Evolutionary conservation across 2,888 invertebrate species (phyloP), one percentile per base, ranked within the genome.

Genomic region (Amphipoea lucens): DNA sequence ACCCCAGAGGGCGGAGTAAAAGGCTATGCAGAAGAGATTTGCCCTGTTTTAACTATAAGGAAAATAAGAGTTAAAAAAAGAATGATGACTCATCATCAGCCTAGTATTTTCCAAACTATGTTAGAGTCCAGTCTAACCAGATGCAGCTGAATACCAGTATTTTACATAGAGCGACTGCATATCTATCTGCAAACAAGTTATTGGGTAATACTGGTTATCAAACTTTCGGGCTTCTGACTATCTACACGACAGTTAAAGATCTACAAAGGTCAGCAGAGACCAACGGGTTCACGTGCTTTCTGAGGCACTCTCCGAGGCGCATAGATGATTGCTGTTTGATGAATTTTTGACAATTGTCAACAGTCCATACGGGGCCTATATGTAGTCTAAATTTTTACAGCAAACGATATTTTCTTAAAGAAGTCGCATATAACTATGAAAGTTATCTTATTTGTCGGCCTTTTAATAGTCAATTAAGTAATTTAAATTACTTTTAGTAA

Each of bases 381-480:
- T 12, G 29, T 14, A 57, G n/a, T 4, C 7, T 54, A 54, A 12
- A 5, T 40, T 66, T 40, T 11, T 20, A 20, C 63, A 11, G 63
- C 36, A 20, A 63, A 36, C 20, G 6, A 23, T 23, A 40, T 40
- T 23, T 23, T 66, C 40, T 20, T n/a, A 20, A 51, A 69, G 6
- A 12, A 60, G 40, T 40, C 40, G 29, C n/a, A 66, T 7, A 14
- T 36, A 54, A 67, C 23, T 17, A 75, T 57, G 17, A 62, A 51
- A 51, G n/a, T 63, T 54, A 68, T 63, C 29, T 63, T 42, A 57
- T 0, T 4, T 48, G 36, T 14, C 57, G 65, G n/a, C 51, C 20
- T 74, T 66, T 68, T 20, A 63, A 71, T 36, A 51, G 45, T 11
- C 67, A 75, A 63, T 81, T 68, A 57, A 45, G 14, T 14, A 29